Conservation (phyloP, 2,888 invertebrate genomes). For the Gortyna flavago region DNA sequence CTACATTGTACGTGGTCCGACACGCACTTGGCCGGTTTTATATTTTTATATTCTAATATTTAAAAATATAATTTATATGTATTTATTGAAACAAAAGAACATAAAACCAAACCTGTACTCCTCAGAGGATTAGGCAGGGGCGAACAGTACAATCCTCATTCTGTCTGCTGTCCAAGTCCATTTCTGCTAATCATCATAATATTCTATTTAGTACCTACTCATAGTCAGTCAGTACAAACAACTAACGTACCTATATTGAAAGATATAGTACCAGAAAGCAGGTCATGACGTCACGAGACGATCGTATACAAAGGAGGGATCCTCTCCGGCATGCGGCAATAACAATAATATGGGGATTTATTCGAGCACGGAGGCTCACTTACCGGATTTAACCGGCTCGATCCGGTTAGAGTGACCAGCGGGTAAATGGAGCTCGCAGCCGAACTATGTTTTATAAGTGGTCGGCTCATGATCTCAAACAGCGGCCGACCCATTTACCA, state of each 20-base stretch:
- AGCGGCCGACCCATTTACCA: slow-evolving; percentile 69
- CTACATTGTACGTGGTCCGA: too few species aligned
- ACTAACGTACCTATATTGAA: slow-evolving; percentile 61
- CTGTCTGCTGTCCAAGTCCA: neutral
- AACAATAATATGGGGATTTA: slow-evolving; percentile 84
- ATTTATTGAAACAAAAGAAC: neutral
- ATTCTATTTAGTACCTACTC: neutral
- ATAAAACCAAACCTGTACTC: neutral
- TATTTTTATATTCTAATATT: neutral
- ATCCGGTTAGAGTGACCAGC: slow-evolving; percentile 72
- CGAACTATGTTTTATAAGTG: slow-evolving; percentile 81
- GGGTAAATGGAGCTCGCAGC: slow-evolving; percentile 70
- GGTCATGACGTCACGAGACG: slow-evolving; percentile 72
- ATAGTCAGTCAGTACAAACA: slow-evolving; percentile 1
- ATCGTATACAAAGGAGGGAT: slow-evolving; percentile 77
- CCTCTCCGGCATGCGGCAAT: slow-evolving; percentile 77
- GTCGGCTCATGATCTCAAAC: slow-evolving; percentile 75
- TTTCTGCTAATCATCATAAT: neutral
- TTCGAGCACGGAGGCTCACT: slow-evolving; percentile 81
- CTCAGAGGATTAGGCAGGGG: neutral
- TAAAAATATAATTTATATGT: too few species aligned
- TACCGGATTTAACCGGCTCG: slow-evolving; percentile 80
- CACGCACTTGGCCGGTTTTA: too few species aligned
- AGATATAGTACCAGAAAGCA: slow-evolving; percentile 74
- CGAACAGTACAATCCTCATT: neutral